Evolutionary conservation across 1,140 invertebrate genomes (phyloP), one percentile per base, ranked within the genome.

Genomic region (Drosophila subobscura): DNA sequence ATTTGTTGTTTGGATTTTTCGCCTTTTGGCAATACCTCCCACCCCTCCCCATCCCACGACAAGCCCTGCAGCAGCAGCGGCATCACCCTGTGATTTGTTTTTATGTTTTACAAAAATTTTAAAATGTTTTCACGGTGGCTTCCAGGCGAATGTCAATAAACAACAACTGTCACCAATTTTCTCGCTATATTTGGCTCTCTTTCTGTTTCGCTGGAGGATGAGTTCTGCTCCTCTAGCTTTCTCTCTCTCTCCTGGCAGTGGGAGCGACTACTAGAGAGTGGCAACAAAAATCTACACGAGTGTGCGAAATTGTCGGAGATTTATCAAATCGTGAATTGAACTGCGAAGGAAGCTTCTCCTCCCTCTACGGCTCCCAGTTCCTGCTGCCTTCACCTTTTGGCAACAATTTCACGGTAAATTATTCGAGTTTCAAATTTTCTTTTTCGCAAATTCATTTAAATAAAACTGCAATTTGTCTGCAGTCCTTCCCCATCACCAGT

Each of bases 41-140:
- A 27, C 7, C 47, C 12, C 49, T 12, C 25, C 22, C 40, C 14
- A 3, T 4, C 27, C 2, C 25, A 8, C 7, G 3, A 37, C 4
- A 37, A 3, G 10, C 33, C 33, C 33, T 37, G 33, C 33, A 37
- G 25, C 25, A 27, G 27, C 27, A 27, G 27, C 5, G 27, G 33
- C 33, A 12, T 8, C 33, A 44, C 37, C 27, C 64, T 40, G 54
- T 61, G 81, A 81, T 85, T 78, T 77, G 77, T 46, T 86, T 86
- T 86, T 81, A 78, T 85, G 81, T 86, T 85, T 86, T 86, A 75
- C 63, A 88, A 76, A 88, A 88, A 88, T 88, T 88, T 83, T 88
- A 88, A 88, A 88, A 88, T 88, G 84, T 88, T 83, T 88, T 88
- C 83, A 88, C 83, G 83, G 83, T 88, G 83, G 83, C 83, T 88